Conservation (phyloP, 2,888 invertebrate species). For the Lasioglossum villosulum region DNA sequence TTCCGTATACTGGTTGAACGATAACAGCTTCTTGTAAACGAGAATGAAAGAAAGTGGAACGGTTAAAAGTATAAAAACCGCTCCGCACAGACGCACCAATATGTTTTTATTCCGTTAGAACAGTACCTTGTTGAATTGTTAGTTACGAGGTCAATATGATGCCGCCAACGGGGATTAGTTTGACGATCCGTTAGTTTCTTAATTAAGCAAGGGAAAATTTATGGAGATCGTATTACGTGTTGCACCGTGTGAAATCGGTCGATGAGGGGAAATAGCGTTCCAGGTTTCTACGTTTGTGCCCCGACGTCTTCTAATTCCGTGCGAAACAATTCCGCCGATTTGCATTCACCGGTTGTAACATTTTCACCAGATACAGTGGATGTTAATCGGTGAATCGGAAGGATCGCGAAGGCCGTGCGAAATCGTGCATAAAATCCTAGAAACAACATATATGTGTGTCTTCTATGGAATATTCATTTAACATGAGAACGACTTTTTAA, state of each 20-base stretch:
- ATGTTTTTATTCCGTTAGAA: not conserved
- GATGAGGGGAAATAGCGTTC: constrained; percentile 32
- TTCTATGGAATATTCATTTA: not conserved
- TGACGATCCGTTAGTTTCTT: constrained; percentile 10
- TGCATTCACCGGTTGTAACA: constrained; percentile 8
- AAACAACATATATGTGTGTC: not conserved
- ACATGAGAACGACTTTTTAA: not conserved
- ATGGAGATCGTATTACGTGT: constrained; percentile 31
- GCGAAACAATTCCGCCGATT: constrained; percentile 32
- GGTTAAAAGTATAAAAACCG: not conserved
- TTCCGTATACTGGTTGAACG: not conserved
- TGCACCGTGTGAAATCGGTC: constrained; percentile 47
- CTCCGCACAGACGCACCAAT: not conserved
- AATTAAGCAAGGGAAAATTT: constrained; percentile 16
- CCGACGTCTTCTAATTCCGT: constrained; percentile 26
- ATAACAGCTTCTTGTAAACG: not conserved
- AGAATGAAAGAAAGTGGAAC: not conserved
- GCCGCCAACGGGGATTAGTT: constrained; percentile 6
- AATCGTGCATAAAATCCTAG: constrained; percentile 35
- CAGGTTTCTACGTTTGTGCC: constrained; percentile 15
- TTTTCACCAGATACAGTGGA: constrained; percentile 9
- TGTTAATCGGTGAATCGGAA: constrained; percentile 18
- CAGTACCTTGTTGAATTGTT: constrained; percentile 6
- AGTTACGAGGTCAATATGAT: constrained; percentile 28
- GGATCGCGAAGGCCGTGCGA: constrained; percentile 20